Conservation (phyloP, 2,113 vertebrate species). For the Rutilus rutilus region DNA sequence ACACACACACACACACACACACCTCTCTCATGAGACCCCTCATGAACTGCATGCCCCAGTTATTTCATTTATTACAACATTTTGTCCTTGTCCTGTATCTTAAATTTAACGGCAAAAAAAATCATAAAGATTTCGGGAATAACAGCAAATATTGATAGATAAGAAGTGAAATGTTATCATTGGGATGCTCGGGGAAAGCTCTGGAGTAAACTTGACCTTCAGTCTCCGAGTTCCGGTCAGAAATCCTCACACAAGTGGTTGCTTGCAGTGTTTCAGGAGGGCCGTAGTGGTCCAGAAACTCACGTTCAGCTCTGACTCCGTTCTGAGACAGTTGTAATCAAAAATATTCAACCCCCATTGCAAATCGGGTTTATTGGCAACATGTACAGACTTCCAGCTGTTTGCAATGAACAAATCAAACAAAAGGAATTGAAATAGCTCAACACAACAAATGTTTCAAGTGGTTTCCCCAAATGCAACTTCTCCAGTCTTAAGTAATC, state of each 20-base stretch:
- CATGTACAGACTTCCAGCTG: no score
- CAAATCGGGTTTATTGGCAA: no score
- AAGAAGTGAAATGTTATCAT: background rate
- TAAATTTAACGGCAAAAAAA: no score
- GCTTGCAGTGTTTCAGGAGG: background rate
- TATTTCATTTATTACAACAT: background rate
- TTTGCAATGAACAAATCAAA: no score
- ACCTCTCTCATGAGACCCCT: background rate
- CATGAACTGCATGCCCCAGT: background rate
- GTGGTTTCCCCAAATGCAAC: no score
- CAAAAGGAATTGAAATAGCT: no score
- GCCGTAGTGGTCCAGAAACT: no score
- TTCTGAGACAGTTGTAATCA: no score
- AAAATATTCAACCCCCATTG: no score
- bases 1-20: constrained; percentile 4
- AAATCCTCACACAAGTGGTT: background rate
- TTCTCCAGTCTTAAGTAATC: no score
- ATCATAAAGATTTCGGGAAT: background rate
- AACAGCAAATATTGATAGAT: background rate
- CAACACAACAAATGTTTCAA: no score
- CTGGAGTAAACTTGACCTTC: background rate
- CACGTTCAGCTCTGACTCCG: no score
- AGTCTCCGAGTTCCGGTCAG: background rate
- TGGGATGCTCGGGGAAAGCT: background rate
- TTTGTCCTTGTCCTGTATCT: background rate